phyloP scores from a whole-genome alignment of 2,113 vertebrate genomes.

The Lagopus muta region DNA sequence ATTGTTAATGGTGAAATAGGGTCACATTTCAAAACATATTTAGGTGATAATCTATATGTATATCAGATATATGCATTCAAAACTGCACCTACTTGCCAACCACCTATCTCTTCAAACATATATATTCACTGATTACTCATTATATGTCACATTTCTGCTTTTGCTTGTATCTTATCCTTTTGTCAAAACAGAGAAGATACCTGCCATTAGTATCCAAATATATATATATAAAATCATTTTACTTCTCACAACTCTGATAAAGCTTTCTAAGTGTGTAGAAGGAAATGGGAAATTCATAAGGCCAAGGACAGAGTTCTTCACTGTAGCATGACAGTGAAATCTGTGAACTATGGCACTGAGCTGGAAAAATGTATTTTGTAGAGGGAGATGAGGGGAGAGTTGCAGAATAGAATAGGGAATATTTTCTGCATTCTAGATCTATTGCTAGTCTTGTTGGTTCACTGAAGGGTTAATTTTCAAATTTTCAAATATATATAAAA shows the following conservation, averaged over 20 bases:
- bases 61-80: neutral
- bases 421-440: neutral
- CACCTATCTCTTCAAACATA: neutral
- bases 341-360: neutral
- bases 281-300: neutral
- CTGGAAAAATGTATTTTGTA: neutral
- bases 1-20: neutral
- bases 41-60: neutral
- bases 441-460: neutral
- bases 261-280: neutral
- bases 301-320: neutral
- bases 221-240: neutral
- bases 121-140: neutral
- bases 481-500: too few relatives aligned
- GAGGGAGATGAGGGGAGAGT: neutral
- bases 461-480: neutral
- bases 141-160: neutral
- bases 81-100: neutral
- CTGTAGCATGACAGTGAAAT: neutral
- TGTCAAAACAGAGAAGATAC: neutral
- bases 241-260: neutral
- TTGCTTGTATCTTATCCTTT: neutral
- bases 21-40: neutral
- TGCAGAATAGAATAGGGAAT: neutral
- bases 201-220: neutral